Evolutionary conservation across 2,113 vertebrate genomes (phyloP).

Genomic region (Piprites chloris): DNA sequence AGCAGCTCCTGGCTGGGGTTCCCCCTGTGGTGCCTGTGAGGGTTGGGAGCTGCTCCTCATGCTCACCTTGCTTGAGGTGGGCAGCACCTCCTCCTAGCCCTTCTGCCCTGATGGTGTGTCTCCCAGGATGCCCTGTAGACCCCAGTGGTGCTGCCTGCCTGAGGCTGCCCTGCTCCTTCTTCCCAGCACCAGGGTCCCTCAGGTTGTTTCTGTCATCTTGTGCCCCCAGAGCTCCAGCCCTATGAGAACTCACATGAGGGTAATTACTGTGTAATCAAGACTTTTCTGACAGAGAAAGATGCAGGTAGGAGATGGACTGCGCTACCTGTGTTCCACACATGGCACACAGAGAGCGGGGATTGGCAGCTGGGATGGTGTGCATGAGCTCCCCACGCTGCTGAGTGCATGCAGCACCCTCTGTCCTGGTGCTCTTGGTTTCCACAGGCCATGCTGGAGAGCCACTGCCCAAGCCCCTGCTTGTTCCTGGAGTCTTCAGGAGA

Average conservation of each 20-base stretch:
- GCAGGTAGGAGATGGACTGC: not conserved
- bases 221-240: not conserved
- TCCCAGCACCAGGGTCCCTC: fast-evolving
- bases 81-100: not conserved
- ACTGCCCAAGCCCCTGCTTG: not conserved
- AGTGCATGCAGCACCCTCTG: not conserved
- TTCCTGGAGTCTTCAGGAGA: not conserved
- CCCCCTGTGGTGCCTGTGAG: fast-evolving
- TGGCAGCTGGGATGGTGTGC: fast-evolving
- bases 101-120: not conserved
- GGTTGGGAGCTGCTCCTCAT: fast-evolving
- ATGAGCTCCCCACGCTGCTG: fast-evolving
- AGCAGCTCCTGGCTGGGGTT: not conserved
- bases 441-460: not conserved
- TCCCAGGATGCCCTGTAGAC: not conserved
- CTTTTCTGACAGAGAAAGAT: not conserved
- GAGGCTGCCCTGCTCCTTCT: not conserved
- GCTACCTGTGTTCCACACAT: not conserved
- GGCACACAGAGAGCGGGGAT: not conserved
- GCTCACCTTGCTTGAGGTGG: not conserved
- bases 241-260: not conserved
- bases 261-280: not conserved
- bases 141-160: not conserved
- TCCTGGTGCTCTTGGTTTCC: not conserved
- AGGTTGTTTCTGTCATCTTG: not conserved